phyloP scores from a whole-genome alignment of 2,888 invertebrate species.

The Chirona hameri region DNA sequence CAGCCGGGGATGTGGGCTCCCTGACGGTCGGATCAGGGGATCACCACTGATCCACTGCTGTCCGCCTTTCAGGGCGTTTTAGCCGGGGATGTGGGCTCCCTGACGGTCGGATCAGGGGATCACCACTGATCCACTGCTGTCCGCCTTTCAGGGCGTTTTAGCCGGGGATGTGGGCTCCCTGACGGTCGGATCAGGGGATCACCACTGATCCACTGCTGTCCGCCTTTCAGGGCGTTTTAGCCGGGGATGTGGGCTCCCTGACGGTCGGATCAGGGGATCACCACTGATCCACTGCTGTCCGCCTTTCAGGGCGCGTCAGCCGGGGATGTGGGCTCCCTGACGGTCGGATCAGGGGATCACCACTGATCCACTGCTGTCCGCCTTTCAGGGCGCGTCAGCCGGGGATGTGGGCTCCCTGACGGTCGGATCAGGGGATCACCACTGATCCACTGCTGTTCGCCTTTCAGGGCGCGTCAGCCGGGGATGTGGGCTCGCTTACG shows the following conservation, averaged over 20 bases:
- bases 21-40: slow-evolving; percentile 61
- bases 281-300: slow-evolving; percentile 67
- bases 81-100: slow-evolving; percentile 60
- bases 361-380: slow-evolving; percentile 67
- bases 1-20: slow-evolving; percentile 59
- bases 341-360: slow-evolving; percentile 62
- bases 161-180: slow-evolving; percentile 61
- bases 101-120: slow-evolving; percentile 60
- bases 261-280: slow-evolving; percentile 61
- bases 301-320: too few relatives aligned
- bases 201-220: slow-evolving; percentile 66
- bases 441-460: slow-evolving; percentile 62
- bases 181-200: slow-evolving; percentile 61
- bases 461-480: neutral
- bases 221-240: too few relatives aligned
- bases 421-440: slow-evolving; percentile 63
- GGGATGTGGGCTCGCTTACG: slow-evolving; percentile 62
- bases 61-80: too few relatives aligned
- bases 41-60: slow-evolving; percentile 67
- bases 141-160: too few relatives aligned
- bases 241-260: slow-evolving; percentile 61
- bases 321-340: slow-evolving; percentile 61
- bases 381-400: too few relatives aligned
- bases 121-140: slow-evolving; percentile 66
- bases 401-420: slow-evolving; percentile 62